Percentiles rank a stretch among this genome's conserved stretches.
Evolutionary conservation across 2,888 invertebrate genomes (phyloP).

Genomic region (Acleris literana): DNA sequence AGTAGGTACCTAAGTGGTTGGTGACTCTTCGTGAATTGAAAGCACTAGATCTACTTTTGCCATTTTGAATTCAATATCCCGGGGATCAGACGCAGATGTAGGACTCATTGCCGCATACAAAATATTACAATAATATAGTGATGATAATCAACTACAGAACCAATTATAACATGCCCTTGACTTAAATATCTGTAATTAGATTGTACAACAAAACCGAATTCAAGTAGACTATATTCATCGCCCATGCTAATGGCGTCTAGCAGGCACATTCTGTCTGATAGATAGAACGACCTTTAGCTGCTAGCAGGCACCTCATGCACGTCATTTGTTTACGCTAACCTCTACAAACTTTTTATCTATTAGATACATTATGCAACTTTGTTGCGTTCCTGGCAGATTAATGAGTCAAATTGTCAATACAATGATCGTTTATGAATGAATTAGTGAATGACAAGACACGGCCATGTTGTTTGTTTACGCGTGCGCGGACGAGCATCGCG

Average conservation of each 20-base stretch:
- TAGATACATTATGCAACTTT: constrained; percentile 34
- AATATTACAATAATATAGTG: not conserved
- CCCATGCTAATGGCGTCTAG: constrained; percentile 8
- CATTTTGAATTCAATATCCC: no score
- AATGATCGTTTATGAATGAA: constrained; percentile 80
- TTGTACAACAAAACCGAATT: constrained; percentile 25
- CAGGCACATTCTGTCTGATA: constrained; percentile 11
- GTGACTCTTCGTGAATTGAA: no score
- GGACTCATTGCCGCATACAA: not conserved
- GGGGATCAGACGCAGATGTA: not conserved
- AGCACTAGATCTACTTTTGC: no score
- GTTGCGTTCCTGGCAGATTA: constrained; percentile 49
- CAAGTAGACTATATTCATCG: constrained; percentile 19
- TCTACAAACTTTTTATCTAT: constrained; percentile 22
- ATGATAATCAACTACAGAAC: constrained; percentile 15
- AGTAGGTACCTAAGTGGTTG: no score
- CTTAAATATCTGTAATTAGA: constrained; percentile 36
- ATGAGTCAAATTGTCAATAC: constrained; percentile 70
- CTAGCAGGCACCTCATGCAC: constrained; percentile 6
- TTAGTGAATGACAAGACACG: constrained; percentile 79
- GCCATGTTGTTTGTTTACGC: constrained; percentile 81
- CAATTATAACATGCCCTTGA: constrained; percentile 37
- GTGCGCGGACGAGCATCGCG: constrained; percentile 61
- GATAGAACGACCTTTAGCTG: constrained; percentile 13
- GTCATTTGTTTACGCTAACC: constrained; percentile 21